Evolutionary conservation across 2,113 vertebrate species (phyloP).

Genomic region (Hydrolagus affinis): DNA sequence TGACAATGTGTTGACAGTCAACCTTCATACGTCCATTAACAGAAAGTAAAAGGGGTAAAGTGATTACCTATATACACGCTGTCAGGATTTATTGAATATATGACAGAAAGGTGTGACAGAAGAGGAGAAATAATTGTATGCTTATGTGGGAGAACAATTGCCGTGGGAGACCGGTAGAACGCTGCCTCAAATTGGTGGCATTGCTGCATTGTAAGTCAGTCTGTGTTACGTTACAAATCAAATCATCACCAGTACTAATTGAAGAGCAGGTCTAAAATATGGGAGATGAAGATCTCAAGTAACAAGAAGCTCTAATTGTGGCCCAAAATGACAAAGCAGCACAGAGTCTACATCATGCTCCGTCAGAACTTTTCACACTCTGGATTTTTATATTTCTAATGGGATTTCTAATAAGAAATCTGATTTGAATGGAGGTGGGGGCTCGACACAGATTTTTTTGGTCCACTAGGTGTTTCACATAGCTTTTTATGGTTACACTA

Average conservation of each 20-base stretch:
- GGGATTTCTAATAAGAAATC: too few relatives aligned
- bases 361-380: too few relatives aligned
- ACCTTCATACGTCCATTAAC: slow-evolving; percentile 13
- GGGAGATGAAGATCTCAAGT: neutral
- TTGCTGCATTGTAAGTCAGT: neutral
- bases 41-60: neutral
- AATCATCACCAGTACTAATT: neutral
- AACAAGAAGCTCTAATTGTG: too few relatives aligned
- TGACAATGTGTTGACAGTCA: slow-evolving; percentile 58
- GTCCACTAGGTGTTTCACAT: too few relatives aligned
- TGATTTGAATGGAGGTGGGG: too few relatives aligned
- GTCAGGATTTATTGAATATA: neutral
- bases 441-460: too few relatives aligned
- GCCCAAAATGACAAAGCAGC: too few relatives aligned
- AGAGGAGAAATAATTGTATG: neutral
- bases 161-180: too few relatives aligned
- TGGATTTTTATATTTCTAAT: too few relatives aligned
- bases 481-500: too few relatives aligned
- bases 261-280: too few relatives aligned
- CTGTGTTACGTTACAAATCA: neutral
- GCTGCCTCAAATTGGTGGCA: neutral
- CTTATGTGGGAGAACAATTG: neutral
- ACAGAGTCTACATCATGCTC: too few relatives aligned
- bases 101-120: neutral
- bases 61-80: slow-evolving; percentile 13